Conservation (phyloP, 2,113 vertebrate genomes). For the Psophia crepitans region DNA sequence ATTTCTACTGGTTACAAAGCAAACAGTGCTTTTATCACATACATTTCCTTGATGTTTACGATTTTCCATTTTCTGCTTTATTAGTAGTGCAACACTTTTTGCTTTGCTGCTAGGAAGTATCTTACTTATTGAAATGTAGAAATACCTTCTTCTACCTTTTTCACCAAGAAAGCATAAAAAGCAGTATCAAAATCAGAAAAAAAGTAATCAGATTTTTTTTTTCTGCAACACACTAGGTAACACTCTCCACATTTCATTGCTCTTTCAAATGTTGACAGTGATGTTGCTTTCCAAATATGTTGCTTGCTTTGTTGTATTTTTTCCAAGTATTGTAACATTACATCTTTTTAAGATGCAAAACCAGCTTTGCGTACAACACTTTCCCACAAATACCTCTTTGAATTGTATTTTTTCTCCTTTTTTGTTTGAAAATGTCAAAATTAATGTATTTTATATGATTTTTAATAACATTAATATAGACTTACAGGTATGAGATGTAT, state of each 20-base stretch:
- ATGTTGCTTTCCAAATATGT: not conserved
- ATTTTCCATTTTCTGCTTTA: not conserved
- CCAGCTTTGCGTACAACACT: not conserved
- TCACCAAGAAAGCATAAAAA: not conserved
- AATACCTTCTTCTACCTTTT: not conserved
- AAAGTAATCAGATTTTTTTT: not conserved
- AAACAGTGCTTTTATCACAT: not conserved
- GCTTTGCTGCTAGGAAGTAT: not conserved
- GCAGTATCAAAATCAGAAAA: not conserved
- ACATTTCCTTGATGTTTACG: not conserved
- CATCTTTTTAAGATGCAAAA: not conserved
- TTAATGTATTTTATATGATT: not conserved
- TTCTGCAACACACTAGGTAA: not conserved
- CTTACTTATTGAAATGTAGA: not conserved
- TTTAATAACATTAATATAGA: not conserved
- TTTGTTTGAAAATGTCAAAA: not conserved
- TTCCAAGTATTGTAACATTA: not conserved
- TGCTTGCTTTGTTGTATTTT: not conserved
- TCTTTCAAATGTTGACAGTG: not conserved
- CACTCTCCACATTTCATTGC: not conserved
- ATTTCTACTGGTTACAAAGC: not conserved
- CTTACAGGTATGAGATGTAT: slow-evolving; percentile 87
- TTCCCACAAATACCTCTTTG: not conserved
- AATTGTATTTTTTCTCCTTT: not conserved
- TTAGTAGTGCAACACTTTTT: not conserved